Conservation (phyloP, 2,888 invertebrate species). For the Cryptocheilus praepositus region DNA sequence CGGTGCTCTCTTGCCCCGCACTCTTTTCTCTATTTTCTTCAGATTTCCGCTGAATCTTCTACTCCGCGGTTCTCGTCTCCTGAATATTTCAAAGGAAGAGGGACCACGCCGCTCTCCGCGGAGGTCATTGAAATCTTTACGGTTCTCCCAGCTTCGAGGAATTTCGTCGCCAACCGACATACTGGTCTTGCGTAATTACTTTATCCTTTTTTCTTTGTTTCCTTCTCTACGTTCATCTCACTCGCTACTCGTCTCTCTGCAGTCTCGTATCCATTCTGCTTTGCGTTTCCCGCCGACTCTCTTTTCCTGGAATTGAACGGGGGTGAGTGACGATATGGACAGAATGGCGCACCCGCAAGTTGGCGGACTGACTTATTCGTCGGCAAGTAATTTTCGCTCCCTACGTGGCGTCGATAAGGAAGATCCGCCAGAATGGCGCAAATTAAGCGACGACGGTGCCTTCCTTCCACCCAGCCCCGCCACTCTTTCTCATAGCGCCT, state of each 20-base stretch:
- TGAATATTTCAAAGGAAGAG: conserved; percentile 43
- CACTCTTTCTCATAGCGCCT: neutral
- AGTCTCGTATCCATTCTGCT: neutral
- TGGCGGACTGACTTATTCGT: neutral
- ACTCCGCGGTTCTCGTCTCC: conserved; percentile 4
- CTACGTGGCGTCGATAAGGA: conserved; percentile 19
- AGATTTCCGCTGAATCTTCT: neutral
- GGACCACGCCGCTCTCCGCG: conserved; percentile 33
- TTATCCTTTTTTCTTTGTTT: conserved; percentile 18
- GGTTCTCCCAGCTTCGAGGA: conserved; percentile 53
- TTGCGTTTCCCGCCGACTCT: neutral
- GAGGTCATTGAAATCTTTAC: conserved; percentile 57
- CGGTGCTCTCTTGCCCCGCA: conserved; percentile 6
- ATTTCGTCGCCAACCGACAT: conserved; percentile 41
- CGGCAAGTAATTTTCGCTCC: conserved; percentile 26
- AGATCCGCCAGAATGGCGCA: conserved; percentile 6
- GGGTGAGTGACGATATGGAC: neutral
- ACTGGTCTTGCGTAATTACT: conserved; percentile 54
- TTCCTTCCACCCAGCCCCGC: neutral
- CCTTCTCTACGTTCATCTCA: conserved; percentile 20
- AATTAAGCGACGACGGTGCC: conserved; percentile 17
- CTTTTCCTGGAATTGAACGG: neutral
- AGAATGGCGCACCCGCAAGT: neutral
- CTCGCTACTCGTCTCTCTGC: conserved; percentile 3
- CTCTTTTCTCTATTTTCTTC: conserved; percentile 12